These are phyloP conservation scores for Phoxinus phoxinus DNA, from an alignment of 2,113 vertebrate genomes.

Conservation along the genomic window DNA sequence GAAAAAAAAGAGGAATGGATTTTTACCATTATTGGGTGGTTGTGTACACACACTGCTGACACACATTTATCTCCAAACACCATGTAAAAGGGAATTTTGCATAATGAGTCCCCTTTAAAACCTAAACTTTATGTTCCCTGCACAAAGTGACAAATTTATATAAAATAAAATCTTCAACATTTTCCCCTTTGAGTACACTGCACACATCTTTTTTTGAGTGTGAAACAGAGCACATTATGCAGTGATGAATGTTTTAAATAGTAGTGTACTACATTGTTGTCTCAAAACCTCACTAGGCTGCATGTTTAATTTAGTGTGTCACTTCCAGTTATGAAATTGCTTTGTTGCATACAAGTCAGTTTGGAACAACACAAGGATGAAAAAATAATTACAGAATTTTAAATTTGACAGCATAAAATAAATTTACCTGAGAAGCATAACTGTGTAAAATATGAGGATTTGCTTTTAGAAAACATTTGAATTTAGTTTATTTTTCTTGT, in stretches of 20 bases:
- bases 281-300: neutral
- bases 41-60: no score
- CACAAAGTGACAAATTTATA: no score
- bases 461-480: neutral
- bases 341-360: neutral
- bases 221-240: neutral
- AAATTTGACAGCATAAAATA: no score
- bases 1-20: no score
- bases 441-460: neutral
- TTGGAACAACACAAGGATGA: no score
- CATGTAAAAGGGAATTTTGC: no score
- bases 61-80: no score
- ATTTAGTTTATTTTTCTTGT: conserved; percentile 5
- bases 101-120: no score
- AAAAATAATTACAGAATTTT: no score
- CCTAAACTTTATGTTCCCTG: no score
- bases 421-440: neutral
- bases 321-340: neutral
- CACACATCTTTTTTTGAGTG: neutral
- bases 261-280: neutral
- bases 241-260: neutral
- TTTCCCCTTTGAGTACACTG: neutral
- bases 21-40: no score
- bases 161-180: no score
- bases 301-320: neutral